phyloP scores from a whole-genome alignment of 2,797 vertebrate genomes.

The Onychomys leucogaster region DNA sequence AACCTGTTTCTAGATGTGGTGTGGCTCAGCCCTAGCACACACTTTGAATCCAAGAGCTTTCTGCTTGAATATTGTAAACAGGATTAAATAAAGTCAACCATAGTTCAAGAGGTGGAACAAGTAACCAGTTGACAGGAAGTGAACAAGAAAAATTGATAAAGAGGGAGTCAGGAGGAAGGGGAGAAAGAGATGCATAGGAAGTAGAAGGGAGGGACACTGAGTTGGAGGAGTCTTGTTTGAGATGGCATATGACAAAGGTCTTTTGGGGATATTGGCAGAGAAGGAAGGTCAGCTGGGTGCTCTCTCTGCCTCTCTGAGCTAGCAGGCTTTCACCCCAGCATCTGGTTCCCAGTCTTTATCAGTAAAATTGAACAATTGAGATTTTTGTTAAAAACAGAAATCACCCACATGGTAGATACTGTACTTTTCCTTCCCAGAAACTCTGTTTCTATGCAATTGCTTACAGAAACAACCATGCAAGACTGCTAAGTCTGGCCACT shows the following conservation, averaged over 20 bases:
- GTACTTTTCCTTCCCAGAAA: not conserved
- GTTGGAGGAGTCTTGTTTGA: not conserved
- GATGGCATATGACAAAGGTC: not conserved
- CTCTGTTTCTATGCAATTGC: not conserved
- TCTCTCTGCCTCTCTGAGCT: not conserved
- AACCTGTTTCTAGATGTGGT: not conserved
- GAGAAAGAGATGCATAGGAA: not conserved
- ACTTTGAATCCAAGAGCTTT: not conserved
- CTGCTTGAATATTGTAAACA: not conserved
- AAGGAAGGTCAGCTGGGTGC: not conserved
- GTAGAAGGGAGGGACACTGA: not conserved
- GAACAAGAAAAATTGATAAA: not conserved
- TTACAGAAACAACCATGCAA: not conserved
- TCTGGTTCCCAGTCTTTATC: not conserved
- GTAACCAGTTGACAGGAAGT: not conserved
- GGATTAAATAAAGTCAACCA: not conserved
- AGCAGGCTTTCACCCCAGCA: not conserved
- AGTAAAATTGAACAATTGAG: not conserved
- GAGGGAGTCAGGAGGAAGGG: not conserved
- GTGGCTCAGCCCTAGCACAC: not conserved
- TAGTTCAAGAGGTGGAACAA: not conserved
- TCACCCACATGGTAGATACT: too few species aligned
- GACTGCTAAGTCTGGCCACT: not conserved
- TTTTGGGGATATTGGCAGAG: not conserved
- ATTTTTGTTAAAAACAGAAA: not conserved